Conservation (phyloP, 2,888 invertebrate species). For the Dryococelus australis region DNA sequence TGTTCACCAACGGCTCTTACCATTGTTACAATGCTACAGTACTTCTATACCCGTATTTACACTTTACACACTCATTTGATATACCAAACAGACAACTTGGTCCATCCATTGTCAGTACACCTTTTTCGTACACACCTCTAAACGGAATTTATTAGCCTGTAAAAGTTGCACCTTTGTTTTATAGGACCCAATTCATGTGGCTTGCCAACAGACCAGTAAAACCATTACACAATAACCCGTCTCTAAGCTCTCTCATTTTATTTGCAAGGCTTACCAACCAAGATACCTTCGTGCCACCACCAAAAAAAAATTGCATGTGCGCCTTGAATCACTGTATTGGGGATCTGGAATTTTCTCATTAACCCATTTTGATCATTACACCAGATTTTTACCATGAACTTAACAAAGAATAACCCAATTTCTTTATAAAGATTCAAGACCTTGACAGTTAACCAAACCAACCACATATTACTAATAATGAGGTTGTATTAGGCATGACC, state of each 20-base stretch:
- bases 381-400: neutral
- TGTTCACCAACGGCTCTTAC: neutral
- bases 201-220: constrained; percentile 3
- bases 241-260: neutral
- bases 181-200: neutral
- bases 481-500: neutral
- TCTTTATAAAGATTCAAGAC: neutral
- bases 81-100: neutral
- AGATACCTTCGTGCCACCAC: too few species aligned
- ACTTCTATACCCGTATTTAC: neutral
- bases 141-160: neutral
- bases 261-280: constrained; percentile 10
- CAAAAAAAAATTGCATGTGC: too few species aligned
- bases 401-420: neutral
- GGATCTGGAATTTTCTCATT: neutral
- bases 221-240: neutral
- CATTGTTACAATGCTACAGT: neutral
- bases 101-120: neutral
- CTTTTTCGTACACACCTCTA: neutral
- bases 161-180: neutral
- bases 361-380: neutral
- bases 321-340: too few species aligned
- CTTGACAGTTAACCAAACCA: neutral
- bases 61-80: constrained; percentile 1
- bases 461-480: neutral